phyloP scores from a whole-genome alignment of 1,140 invertebrate species.

The Centruroides vittatus region DNA sequence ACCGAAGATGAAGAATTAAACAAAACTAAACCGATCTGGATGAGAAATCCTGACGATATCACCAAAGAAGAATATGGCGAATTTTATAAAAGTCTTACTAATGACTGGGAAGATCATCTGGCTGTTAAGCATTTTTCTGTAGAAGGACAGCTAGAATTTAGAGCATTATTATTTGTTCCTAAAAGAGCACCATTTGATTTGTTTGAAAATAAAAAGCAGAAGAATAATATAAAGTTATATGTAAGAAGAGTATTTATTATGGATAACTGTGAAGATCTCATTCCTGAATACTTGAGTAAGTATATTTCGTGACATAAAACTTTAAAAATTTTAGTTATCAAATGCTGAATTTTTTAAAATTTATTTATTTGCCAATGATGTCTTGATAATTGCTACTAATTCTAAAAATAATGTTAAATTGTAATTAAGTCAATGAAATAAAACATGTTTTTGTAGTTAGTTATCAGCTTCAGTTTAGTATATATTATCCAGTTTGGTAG shows the following conservation, averaged over 20 bases:
- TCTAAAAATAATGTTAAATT: too few species aligned
- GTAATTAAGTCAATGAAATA: too few species aligned
- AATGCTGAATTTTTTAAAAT: too few species aligned
- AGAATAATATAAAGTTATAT: constrained; percentile 97
- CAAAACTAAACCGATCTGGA: constrained; percentile 98
- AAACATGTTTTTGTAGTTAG: too few species aligned
- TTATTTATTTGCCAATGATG: too few species aligned
- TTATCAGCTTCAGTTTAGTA: too few species aligned
- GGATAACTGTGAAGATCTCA: constrained; percentile 98
- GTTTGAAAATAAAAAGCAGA: constrained; percentile 95
- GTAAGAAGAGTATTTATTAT: constrained; percentile 95
- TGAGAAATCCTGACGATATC: constrained; percentile 92
- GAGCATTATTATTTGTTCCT: constrained; percentile 86
- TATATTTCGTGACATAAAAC: constrained; percentile 20
- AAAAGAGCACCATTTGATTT: constrained; percentile 90
- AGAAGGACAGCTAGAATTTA: constrained; percentile 94
- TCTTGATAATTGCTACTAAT: too few species aligned
- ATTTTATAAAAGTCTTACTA: constrained; percentile 96
- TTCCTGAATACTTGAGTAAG: constrained; percentile 85
- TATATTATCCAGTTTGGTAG: too few species aligned
- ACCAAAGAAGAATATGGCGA: constrained; percentile 95
- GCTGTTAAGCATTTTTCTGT: constrained; percentile 98
- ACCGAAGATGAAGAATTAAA: constrained; percentile 94
- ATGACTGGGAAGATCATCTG: constrained; percentile 97
- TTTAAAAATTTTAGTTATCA: too few species aligned